Evolutionary conservation across 2,797 vertebrate species (phyloP).

Genomic region (Novumbra hubbsi): DNA sequence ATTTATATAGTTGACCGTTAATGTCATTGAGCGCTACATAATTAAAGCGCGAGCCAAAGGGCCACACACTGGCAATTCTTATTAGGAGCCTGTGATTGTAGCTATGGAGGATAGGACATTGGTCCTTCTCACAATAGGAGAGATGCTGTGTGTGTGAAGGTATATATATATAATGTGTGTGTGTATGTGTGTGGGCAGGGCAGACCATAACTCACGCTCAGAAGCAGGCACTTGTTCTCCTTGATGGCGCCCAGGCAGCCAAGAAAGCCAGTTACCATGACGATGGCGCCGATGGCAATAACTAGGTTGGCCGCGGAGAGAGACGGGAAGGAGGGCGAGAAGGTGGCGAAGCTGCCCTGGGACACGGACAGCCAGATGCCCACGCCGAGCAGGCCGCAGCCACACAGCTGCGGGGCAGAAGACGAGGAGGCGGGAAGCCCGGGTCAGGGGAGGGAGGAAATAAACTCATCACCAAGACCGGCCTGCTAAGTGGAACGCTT

Average conservation of each 20-base stretch:
- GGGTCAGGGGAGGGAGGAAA: not conserved
- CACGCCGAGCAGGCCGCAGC: conserved; percentile 95
- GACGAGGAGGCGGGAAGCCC: conserved; percentile 32
- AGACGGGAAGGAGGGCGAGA: conserved; percentile 95
- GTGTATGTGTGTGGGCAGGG: conserved; percentile 12
- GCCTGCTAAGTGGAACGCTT: conserved; percentile 1
- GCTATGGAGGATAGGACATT: conserved; percentile 29
- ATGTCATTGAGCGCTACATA: conserved; percentile 28
- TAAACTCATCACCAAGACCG: not conserved
- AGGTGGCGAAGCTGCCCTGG: conserved; percentile 98
- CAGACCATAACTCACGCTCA: conserved; percentile 84
- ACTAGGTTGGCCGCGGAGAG: conserved; percentile 97
- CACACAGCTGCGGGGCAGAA: conserved; percentile 82
- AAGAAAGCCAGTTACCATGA: conserved; percentile 99
- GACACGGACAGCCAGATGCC: conserved; percentile 98
- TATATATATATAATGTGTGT: not conserved
- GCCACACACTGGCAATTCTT: conserved; percentile 22
- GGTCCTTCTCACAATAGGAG: conserved; percentile 38
- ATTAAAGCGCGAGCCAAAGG: conserved; percentile 36
- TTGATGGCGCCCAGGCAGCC: conserved; percentile 98
- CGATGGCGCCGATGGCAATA: conserved; percentile 88
- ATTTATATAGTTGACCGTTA: not conserved
- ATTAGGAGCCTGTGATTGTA: conserved; percentile 37
- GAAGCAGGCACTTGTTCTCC: conserved; percentile 99
- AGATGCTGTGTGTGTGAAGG: conserved; percentile 10